phyloP scores from a whole-genome alignment of 1,140 invertebrate species.

The Campodea augens region DNA sequence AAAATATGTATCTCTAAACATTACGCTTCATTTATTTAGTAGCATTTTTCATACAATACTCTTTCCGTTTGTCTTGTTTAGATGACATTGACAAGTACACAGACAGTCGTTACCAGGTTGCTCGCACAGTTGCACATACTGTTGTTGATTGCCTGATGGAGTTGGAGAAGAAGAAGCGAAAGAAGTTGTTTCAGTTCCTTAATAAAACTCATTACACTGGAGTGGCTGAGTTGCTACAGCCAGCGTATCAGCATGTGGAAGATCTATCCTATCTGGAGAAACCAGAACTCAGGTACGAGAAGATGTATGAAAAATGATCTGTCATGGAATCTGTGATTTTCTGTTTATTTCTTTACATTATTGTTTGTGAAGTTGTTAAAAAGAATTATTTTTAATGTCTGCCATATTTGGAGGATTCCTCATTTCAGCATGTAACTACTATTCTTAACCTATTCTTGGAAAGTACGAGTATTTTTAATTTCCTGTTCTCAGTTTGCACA shows the following conservation, averaged over 20 bases:
- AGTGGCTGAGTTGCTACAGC: conserved; percentile 28
- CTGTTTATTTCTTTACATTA: too few relatives aligned
- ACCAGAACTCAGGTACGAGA: conserved; percentile 18
- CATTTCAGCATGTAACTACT: too few relatives aligned
- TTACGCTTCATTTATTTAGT: not conserved
- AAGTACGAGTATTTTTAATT: too few relatives aligned
- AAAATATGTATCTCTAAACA: too few relatives aligned
- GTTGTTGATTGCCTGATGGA: conserved; percentile 20
- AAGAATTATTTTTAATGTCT: too few relatives aligned
- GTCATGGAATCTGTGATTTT: too few relatives aligned
- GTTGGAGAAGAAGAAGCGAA: conserved; percentile 15
- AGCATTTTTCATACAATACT: not conserved
- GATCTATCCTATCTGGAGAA: conserved; percentile 22
- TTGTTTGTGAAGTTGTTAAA: too few relatives aligned
- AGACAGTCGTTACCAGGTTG: conserved; percentile 23
- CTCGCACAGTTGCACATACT: conserved; percentile 21
- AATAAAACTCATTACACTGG: conserved; percentile 21
- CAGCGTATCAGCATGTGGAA: conserved; percentile 28
- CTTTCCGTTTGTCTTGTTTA: conserved; percentile 8
- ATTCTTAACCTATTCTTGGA: too few relatives aligned
- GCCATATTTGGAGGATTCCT: too few relatives aligned
- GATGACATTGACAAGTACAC: conserved; percentile 25
- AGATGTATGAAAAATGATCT: not conserved
- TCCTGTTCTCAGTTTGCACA: too few relatives aligned
- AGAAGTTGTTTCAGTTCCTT: conserved; percentile 15